Percentiles rank a stretch among this genome's conserved stretches.
phyloP scores from a whole-genome alignment of 53 echinoderm and acorn worm genomes.

The Arbacia lixula region DNA sequence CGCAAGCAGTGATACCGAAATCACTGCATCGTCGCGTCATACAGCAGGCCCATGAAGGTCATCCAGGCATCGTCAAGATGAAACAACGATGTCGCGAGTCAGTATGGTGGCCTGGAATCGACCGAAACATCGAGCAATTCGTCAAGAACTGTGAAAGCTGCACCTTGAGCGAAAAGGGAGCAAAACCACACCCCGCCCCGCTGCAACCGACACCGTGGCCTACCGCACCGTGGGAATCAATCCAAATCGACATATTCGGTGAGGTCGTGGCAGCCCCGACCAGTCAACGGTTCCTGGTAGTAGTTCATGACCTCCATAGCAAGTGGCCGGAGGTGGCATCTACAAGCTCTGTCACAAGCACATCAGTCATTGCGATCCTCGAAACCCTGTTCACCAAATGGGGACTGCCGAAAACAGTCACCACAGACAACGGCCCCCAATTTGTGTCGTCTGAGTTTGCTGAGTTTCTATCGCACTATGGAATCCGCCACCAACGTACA shows the following conservation, averaged over 20 bases:
- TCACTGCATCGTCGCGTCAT: constrained; percentile 40
- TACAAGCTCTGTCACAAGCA: constrained; percentile 60
- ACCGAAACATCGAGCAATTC: constrained; percentile 18
- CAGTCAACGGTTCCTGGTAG: constrained; percentile 52
- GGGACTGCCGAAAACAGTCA: constrained; percentile 55
- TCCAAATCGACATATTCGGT: constrained; percentile 68
- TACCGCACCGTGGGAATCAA: constrained; percentile 46
- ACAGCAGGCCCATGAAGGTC: constrained; percentile 58
- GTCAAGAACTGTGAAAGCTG: constrained; percentile 52
- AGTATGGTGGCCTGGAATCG: constrained; percentile 78
- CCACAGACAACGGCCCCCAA: constrained; percentile 58
- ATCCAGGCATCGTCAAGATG: constrained; percentile 70
- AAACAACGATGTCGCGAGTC: constrained; percentile 60
- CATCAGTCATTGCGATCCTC: constrained; percentile 54
- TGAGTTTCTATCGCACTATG: constrained; percentile 34
- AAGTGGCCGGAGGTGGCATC: constrained; percentile 69
- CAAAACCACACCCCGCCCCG: constrained; percentile 40
- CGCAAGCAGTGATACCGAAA: constrained; percentile 59
- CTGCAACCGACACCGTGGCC: constrained; percentile 56
- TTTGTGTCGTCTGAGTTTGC: constrained; percentile 57
- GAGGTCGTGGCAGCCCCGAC: constrained; percentile 55
- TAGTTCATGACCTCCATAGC: constrained; percentile 64
- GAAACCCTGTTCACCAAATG: constrained; percentile 52
- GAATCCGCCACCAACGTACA: constrained; percentile 53
- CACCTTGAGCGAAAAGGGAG: constrained; percentile 50